A percentile compares a stretch with the other conserved stretches of the same genome.
phyloP scores from a whole-genome alignment of 2,797 vertebrate genomes.

The Natrix natrix region DNA sequence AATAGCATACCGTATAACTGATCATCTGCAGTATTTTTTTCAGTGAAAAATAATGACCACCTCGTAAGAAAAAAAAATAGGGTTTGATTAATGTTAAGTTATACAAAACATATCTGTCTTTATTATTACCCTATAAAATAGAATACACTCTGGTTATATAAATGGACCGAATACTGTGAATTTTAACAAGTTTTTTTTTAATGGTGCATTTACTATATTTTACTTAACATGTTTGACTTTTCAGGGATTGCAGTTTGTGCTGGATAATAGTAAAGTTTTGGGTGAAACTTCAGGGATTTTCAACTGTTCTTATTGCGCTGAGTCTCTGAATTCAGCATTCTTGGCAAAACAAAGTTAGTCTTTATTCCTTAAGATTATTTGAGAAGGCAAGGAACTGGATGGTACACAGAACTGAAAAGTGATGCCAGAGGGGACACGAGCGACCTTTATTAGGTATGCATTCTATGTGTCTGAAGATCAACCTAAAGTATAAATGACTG shows the following conservation, averaged over 20 bases:
- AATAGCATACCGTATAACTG: neutral
- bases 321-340: neutral
- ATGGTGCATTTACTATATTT: neutral
- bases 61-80: neutral
- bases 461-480: neutral
- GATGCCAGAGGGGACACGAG: neutral
- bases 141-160: neutral
- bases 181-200: neutral
- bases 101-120: neutral
- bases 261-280: constrained; percentile 6
- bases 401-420: neutral
- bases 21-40: neutral
- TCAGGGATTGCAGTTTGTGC: neutral
- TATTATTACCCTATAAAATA: neutral
- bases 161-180: neutral
- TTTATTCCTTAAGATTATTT: neutral
- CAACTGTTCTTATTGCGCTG: neutral
- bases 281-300: neutral
- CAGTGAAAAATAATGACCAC: neutral
- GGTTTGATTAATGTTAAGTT: neutral
- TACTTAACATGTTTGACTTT: neutral
- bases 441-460: constrained; percentile 21
- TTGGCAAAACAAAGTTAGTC: neutral
- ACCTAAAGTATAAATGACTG: neutral
- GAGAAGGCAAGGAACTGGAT: neutral